phyloP scores from a whole-genome alignment of 2,888 invertebrate species.

The Eretmocerus hayati region DNA sequence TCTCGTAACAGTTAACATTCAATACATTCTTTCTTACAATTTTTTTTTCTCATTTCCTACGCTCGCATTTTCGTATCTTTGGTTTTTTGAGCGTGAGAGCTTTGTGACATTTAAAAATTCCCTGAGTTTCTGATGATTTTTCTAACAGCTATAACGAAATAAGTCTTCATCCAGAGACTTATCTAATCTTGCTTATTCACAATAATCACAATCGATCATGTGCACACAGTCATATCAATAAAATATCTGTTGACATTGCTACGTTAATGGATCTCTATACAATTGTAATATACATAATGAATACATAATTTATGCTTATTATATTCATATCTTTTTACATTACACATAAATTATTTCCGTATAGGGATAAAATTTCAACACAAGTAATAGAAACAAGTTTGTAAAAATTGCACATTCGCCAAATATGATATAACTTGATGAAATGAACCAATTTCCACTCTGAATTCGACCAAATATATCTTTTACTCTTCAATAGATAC shows the following conservation, averaged over 20 bases:
- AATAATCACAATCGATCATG: conserved; percentile 12
- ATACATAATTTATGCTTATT: conserved; percentile 12
- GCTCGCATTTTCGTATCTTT: not conserved
- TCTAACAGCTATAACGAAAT: not conserved
- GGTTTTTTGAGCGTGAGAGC: too few relatives aligned
- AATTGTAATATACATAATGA: conserved; percentile 16
- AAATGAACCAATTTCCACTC: too few relatives aligned
- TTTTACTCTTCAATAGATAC: conserved; percentile 13
- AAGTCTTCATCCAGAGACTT: not conserved
- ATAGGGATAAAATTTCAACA: conserved; percentile 13
- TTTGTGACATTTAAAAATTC: too few relatives aligned
- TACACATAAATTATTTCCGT: conserved; percentile 17
- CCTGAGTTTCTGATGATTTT: conserved; percentile 7
- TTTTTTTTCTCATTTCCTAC: conserved; percentile 18
- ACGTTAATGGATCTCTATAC: conserved; percentile 25
- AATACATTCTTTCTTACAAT: conserved; percentile 23
- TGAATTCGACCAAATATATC: too few relatives aligned
- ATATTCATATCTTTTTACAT: too few relatives aligned
- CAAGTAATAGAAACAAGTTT: conserved; percentile 19
- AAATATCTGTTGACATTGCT: conserved; percentile 23
- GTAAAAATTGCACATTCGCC: conserved; percentile 20
- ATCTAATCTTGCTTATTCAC: not conserved
- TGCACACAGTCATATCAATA: conserved; percentile 14
- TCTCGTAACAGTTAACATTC: conserved; percentile 27
- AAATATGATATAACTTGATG: too few relatives aligned